Evolutionary conservation across 2,888 invertebrate genomes (phyloP).

Genomic region (Platerodrilus igneus): DNA sequence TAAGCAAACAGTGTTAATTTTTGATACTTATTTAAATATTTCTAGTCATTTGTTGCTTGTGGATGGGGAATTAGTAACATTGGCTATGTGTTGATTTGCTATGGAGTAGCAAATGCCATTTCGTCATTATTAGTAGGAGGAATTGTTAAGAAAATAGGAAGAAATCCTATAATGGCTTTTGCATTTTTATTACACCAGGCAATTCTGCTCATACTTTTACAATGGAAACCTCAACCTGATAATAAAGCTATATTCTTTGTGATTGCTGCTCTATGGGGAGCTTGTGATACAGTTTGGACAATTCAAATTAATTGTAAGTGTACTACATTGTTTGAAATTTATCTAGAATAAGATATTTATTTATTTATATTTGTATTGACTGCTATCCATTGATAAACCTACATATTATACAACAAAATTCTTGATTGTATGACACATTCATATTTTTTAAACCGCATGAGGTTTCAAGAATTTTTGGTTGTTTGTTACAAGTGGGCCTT

Average conservation of each 20-base stretch:
- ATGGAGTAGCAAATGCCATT: slow-evolving; percentile 83
- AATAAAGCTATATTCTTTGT: slow-evolving; percentile 69
- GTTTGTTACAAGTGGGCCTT: no score
- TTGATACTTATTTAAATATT: no score
- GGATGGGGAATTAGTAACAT: slow-evolving; percentile 87
- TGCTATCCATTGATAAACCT: no score
- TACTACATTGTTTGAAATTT: no score
- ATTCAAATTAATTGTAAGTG: slow-evolving; percentile 84
- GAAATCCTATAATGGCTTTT: slow-evolving; percentile 71
- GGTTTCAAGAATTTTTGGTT: no score
- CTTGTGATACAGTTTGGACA: slow-evolving; percentile 86
- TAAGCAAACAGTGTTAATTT: background rate
- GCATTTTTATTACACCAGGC: slow-evolving; percentile 68
- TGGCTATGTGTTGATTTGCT: slow-evolving; percentile 91
- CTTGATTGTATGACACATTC: no score
- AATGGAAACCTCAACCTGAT: slow-evolving; percentile 68
- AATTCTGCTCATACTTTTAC: slow-evolving; percentile 61
- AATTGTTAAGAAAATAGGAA: slow-evolving; percentile 72
- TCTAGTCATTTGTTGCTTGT: slow-evolving; percentile 78
- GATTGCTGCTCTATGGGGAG: slow-evolving; percentile 81
- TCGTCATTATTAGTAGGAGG: slow-evolving; percentile 78
- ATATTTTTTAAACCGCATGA: no score
- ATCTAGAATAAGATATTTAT: no score
- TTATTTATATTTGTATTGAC: background rate
- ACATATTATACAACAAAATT: background rate